Evolutionary conservation across 2,113 vertebrate species (phyloP), one percentile per base, ranked within the genome.

Genomic region (Chlamydotis undulata): DNA sequence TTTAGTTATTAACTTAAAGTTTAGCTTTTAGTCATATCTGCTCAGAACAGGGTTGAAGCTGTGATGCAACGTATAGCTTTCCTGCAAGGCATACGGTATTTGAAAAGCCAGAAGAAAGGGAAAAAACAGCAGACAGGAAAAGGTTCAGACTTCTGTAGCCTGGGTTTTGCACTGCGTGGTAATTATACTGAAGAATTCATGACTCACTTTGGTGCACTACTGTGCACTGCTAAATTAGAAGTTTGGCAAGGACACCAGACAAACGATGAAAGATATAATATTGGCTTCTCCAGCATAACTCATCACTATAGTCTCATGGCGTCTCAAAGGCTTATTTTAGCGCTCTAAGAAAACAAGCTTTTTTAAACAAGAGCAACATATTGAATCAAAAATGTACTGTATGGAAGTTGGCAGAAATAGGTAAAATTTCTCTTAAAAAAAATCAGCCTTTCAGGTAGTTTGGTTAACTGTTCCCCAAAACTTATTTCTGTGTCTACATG

Each of bases 121-220:
- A 55, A 87, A 87, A 77, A 89, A 83, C 7, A 25, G 93, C 45
- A 96, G 94, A 96, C 96, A 97, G 98, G 97, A 97, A 97, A 95
- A 95, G 94, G 94, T 87, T 96, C 79, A 97, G 97, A 96, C 97
- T 94, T 37, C 90, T 95, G 57, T 21, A 96, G 95, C 91, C 96
- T 84, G 6, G 35, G 93, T 84, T 97, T 96, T 97, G 95, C 93
- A 89, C 81, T 91, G 93, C 31, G 18, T 88, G 91, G 94, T 97
- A 96, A 97, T 96, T 97, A 96, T 29, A 82, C 78, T 89, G 89
- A 97, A 95, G 94, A 97, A 97, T 94, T 78, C 92, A 95, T 97
- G 98, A 97, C 96, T 97, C 97, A 97, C 74, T 89, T 94, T 84
- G 91, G 93, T 92, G 89, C 91, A 96, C 95, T 96, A 95, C 96